Percentiles rank a stretch among this genome's conserved stretches.
phyloP scores from a whole-genome alignment of 2,113 vertebrate genomes.

The Gnathonemus longibarbis region DNA sequence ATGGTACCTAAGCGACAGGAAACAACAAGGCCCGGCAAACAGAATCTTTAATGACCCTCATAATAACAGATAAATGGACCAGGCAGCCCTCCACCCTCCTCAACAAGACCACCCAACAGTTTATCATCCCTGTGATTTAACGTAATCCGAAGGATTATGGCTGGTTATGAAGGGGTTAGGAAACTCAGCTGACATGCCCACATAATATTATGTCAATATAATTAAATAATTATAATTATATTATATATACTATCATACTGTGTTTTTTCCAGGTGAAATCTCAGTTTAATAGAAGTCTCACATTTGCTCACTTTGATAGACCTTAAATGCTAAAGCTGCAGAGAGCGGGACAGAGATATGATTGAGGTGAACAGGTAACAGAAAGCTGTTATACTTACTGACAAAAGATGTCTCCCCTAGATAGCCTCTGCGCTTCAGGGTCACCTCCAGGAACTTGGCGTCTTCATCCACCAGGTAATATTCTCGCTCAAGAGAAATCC shows the following conservation, averaged over 20 bases:
- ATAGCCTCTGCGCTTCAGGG: conserved; percentile 65
- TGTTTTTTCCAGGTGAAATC: neutral
- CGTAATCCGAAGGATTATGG: neutral
- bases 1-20: conserved; percentile 2
- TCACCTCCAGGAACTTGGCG: conserved; percentile 70
- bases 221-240: no score
- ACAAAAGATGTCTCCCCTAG: conserved; percentile 73
- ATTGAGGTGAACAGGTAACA: neutral
- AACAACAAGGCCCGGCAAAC: neutral
- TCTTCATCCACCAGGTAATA: conserved; percentile 72
- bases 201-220: neutral
- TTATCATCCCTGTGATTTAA: neutral
- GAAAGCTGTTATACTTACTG: conserved; percentile 59
- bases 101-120: conserved; percentile 33
- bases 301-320: neutral
- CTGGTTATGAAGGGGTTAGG: neutral
- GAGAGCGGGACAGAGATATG: neutral
- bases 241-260: no score
- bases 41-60: neutral
- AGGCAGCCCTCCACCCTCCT: conserved; percentile 18
- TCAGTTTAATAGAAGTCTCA: neutral
- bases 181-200: neutral
- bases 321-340: neutral
- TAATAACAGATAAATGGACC: conserved; percentile 15
- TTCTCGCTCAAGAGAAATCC: conserved; percentile 76